Percentiles rank a stretch among this genome's conserved stretches.
These are phyloP conservation scores for Mesembrinibis cayennensis DNA, from an alignment of 2,113 vertebrate species.

Conservation along the genomic window DNA sequence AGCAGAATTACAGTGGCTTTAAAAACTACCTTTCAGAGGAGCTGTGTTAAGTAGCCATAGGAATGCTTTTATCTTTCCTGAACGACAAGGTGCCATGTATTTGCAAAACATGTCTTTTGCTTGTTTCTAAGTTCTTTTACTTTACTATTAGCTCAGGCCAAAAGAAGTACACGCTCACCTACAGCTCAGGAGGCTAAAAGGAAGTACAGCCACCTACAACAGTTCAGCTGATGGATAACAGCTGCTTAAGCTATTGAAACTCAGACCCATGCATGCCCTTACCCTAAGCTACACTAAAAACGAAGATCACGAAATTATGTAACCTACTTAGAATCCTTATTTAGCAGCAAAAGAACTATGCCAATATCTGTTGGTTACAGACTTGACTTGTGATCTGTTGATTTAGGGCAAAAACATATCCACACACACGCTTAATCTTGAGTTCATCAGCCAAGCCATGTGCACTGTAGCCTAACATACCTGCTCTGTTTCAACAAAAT, in stretches of 20 bases:
- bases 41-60: background rate
- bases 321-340: constrained; percentile 33
- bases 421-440: background rate
- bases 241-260: constrained; percentile 4
- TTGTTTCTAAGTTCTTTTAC: background rate
- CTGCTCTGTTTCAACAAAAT: constrained; percentile 99
- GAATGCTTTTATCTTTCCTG: background rate
- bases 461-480: constrained; percentile 51
- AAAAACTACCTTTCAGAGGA: background rate
- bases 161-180: background rate
- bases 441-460: background rate
- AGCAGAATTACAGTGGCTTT: background rate
- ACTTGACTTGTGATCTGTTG: background rate
- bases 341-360: constrained; percentile 11
- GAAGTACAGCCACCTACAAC: background rate
- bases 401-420: background rate
- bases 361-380: background rate
- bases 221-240: background rate
- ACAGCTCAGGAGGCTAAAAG: background rate
- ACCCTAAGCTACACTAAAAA: constrained; percentile 16
- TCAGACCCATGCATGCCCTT: background rate
- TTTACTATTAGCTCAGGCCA: background rate
- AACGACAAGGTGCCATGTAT: background rate
- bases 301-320: constrained; percentile 20
- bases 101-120: background rate